These are phyloP conservation scores for Conops quadrifasciatus DNA, from an alignment of 2,888 invertebrate genomes.

Conservation along the genomic window DNA sequence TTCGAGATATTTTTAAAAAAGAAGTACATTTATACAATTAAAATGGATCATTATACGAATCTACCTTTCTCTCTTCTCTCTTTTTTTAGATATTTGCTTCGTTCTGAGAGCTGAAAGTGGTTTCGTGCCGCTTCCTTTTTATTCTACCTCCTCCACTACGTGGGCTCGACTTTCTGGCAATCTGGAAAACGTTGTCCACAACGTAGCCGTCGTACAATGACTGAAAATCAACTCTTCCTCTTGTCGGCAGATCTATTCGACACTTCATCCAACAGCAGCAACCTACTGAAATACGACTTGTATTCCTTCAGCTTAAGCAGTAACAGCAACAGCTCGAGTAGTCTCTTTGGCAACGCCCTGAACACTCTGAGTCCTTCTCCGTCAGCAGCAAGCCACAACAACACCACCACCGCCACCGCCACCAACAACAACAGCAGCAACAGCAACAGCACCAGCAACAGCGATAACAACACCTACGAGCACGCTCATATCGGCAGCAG, in stretches of 20 bases:
- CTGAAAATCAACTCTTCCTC: constrained; percentile 64
- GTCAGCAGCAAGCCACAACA: constrained; percentile 27
- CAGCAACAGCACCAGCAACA: constrained; percentile 36
- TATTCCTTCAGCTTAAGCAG: constrained; percentile 52
- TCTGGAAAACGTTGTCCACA: constrained; percentile 7
- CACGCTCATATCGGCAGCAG: constrained; percentile 45
- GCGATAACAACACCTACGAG: constrained; percentile 34
- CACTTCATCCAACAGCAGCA: constrained; percentile 63
- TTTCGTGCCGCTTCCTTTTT: not conserved
- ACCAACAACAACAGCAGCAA: constrained; percentile 19
- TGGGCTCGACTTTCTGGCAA: not conserved
- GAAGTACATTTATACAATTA: not conserved
- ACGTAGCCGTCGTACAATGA: constrained; percentile 53
- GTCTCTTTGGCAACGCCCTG: constrained; percentile 43
- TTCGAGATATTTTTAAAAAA: too few relatives aligned
- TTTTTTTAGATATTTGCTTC: constrained; percentile 1
- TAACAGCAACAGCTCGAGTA: constrained; percentile 48
- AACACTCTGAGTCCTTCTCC: constrained; percentile 37
- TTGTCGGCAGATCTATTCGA: constrained; percentile 65
- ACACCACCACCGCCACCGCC: constrained; percentile 8
- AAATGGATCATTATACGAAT: not conserved
- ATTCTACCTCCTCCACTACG: not conserved
- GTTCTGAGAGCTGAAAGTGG: not conserved
- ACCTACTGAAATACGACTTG: constrained; percentile 61
- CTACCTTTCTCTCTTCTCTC: not conserved